Percentiles rank a stretch among this genome's conserved stretches.
Conservation (phyloP, 2,797 vertebrate species). For the Spinus pinus region DNA sequence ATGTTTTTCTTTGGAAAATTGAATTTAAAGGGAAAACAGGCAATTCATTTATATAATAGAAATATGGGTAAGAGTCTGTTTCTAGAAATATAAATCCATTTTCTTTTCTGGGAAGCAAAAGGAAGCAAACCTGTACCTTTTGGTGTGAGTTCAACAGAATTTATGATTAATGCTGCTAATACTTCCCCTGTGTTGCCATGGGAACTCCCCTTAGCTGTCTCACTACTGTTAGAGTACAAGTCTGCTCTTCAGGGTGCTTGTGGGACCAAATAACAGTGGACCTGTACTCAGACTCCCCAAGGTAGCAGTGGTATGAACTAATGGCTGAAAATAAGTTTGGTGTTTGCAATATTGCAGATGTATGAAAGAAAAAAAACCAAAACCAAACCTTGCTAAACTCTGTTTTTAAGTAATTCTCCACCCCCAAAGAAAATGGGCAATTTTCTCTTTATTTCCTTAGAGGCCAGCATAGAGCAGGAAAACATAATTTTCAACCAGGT, state of each 20-base stretch:
- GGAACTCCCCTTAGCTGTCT: not conserved
- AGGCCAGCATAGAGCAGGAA: not conserved
- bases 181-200: not conserved
- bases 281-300: not conserved
- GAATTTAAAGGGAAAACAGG: not conserved
- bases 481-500: not conserved
- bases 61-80: not conserved
- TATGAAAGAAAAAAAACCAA: not conserved
- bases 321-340: not conserved
- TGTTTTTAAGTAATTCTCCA: not conserved
- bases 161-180: not conserved
- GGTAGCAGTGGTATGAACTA: not conserved
- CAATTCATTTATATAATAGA: not conserved
- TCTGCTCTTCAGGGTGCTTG: not conserved
- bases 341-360: not conserved
- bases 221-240: rapidly evolving
- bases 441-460: conserved; percentile 2
- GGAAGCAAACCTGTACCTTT: not conserved
- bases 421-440: not conserved
- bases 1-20: not conserved
- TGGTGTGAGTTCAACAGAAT: not conserved
- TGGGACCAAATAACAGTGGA: not conserved
- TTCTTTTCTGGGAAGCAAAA: not conserved
- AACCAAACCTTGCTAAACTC: not conserved
- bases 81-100: not conserved